A percentile compares a stretch with the other conserved stretches of the same genome.
phyloP scores from a whole-genome alignment of 2,113 vertebrate species.

The Brienomyrus longianalis region DNA sequence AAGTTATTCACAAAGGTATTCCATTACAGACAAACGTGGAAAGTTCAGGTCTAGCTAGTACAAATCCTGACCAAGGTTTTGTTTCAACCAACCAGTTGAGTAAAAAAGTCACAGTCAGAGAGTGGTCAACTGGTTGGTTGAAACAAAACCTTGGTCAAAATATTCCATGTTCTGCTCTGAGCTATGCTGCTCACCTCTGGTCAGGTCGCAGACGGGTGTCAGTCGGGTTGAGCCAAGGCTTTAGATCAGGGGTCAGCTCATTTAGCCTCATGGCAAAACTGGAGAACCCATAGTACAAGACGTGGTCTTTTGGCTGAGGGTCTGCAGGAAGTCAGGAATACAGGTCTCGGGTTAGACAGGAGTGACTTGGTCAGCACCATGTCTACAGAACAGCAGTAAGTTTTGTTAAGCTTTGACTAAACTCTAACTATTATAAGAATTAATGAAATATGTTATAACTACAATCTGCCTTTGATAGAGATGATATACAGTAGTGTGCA shows the following conservation, averaged over 20 bases:
- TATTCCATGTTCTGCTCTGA: neutral
- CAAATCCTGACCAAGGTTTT: neutral
- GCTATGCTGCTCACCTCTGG: slow-evolving; percentile 67
- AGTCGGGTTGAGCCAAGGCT: slow-evolving; percentile 67
- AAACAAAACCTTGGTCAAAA: neutral
- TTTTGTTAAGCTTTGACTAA: neutral
- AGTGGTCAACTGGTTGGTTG: neutral
- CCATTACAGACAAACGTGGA: neutral
- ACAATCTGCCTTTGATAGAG: neutral
- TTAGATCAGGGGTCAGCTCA: slow-evolving; percentile 71
- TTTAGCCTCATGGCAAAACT: slow-evolving; percentile 81
- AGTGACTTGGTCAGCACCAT: neutral
- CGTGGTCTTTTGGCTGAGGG: slow-evolving; percentile 71
- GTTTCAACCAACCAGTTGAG: neutral
- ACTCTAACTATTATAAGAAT: neutral
- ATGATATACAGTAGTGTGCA: neutral
- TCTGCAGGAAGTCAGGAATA: slow-evolving; percentile 50
- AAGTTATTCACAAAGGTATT: neutral
- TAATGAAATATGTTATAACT: neutral
- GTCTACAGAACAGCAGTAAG: neutral
- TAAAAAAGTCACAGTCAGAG: neutral
- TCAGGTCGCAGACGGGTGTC: slow-evolving; percentile 81
- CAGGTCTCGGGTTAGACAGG: neutral
- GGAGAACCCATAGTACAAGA: slow-evolving; percentile 78
- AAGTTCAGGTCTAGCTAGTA: neutral